phyloP scores from a whole-genome alignment of 1,140 invertebrate genomes.

The Nasonia longicornis region DNA sequence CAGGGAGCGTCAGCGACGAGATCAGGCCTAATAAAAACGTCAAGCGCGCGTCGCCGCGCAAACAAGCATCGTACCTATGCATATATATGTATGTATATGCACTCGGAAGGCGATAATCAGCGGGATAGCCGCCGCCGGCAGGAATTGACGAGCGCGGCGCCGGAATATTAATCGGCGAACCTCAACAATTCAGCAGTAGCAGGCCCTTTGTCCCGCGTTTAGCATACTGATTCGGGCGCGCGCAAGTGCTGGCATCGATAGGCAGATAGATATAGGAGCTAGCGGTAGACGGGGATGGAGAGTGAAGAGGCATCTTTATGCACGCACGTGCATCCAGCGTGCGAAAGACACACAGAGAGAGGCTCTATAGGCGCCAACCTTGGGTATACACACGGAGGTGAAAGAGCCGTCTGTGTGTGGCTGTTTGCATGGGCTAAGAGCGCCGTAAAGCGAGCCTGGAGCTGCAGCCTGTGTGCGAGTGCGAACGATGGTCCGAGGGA shows the following conservation, averaged over 20 bases:
- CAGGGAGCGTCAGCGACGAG: background rate
- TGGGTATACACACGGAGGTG: no score
- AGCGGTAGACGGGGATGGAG: no score
- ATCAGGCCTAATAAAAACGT: background rate
- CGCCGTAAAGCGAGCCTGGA: background rate
- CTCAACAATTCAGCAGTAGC: background rate
- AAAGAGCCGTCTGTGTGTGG: background rate
- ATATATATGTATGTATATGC: background rate
- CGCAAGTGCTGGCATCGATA: background rate
- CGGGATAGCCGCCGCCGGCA: background rate
- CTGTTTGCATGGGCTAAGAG: background rate
- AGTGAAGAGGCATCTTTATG: background rate
- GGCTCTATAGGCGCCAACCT: background rate
- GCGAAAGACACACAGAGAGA: background rate
- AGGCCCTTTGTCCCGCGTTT: background rate
- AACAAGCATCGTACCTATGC: background rate
- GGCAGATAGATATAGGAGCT: background rate
- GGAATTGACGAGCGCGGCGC: background rate
- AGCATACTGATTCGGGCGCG: background rate
- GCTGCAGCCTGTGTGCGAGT: background rate
- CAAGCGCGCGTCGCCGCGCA: background rate
- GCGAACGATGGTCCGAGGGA: no score
- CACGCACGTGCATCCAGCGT: background rate
- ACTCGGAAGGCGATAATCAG: background rate
- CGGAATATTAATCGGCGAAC: conserved; percentile 9